Conservation (phyloP, 2,113 vertebrate genomes). For the Prionailurus bengalensis region DNA sequence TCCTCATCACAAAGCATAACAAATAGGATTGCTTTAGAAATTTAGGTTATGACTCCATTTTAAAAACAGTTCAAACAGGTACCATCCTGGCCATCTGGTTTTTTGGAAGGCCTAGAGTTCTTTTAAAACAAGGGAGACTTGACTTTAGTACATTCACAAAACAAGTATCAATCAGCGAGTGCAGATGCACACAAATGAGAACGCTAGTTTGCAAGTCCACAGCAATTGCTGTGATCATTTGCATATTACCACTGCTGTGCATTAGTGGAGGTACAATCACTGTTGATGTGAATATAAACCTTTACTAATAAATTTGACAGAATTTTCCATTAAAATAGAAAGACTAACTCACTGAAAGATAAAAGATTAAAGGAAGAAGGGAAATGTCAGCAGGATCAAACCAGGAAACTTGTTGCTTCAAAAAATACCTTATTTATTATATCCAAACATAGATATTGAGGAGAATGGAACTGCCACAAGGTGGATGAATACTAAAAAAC, state of each 20-base stretch:
- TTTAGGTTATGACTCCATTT: constrained; percentile 24
- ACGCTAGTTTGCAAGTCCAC: background rate
- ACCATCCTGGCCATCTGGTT: background rate
- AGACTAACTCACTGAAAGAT: background rate
- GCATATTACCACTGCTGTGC: background rate
- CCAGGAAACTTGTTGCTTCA: background rate
- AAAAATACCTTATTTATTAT: background rate
- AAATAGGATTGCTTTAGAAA: constrained; percentile 49
- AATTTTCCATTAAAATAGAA: background rate
- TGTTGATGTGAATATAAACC: background rate
- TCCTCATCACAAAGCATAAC: background rate
- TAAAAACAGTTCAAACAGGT: constrained; percentile 16
- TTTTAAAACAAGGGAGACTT: constrained; percentile 35
- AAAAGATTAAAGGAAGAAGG: background rate
- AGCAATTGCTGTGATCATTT: background rate
- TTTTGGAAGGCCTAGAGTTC: background rate
- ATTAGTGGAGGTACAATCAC: background rate
- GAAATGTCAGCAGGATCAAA: background rate
- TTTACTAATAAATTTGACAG: background rate
- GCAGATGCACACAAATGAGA: background rate
- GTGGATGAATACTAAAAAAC: background rate
- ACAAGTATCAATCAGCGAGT: background rate
- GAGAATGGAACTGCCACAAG: background rate
- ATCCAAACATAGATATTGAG: background rate
- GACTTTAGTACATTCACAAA: background rate